Evolutionary conservation across 2,797 vertebrate species (phyloP).

Genomic region (Gadopsis marmoratus): DNA sequence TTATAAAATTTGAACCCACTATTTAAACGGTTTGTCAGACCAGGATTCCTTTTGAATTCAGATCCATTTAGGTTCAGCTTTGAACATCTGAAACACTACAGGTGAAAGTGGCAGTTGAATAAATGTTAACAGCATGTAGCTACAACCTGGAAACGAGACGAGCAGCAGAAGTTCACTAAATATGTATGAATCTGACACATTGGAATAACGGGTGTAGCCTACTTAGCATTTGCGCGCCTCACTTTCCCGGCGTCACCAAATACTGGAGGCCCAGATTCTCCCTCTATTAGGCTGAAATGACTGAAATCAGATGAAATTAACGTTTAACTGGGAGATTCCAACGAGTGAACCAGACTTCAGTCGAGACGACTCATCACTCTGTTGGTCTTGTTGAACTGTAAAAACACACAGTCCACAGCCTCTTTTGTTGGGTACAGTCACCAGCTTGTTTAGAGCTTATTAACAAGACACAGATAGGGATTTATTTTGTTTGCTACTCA

Average conservation of each 20-base stretch:
- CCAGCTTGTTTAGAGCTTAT: background rate
- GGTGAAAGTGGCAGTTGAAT: background rate
- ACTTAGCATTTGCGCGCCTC: background rate
- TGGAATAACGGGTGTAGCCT: background rate
- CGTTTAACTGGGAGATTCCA: background rate
- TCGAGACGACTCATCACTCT: background rate
- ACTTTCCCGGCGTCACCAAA: background rate
- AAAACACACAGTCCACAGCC: background rate
- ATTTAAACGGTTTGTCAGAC: too few relatives aligned
- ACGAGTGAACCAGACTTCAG: background rate
- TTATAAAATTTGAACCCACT: background rate
- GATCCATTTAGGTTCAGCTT: background rate
- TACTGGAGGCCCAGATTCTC: background rate
- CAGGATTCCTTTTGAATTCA: background rate
- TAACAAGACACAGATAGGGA: background rate
- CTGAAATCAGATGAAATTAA: background rate
- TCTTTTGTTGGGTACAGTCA: background rate
- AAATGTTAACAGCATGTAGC: constrained; percentile 6
- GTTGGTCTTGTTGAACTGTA: background rate
- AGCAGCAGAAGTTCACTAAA: constrained; percentile 1
- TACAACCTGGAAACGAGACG: constrained; percentile 1
- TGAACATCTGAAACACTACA: background rate
- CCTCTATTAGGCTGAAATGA: background rate
- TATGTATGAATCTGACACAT: constrained; percentile 5
- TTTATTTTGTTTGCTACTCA: background rate